Evolutionary conservation across 35 echinoderm and acorn worm species (phyloP), one percentile per base, ranked within the genome.

Genomic region (Heliocidaris tuberculata): DNA sequence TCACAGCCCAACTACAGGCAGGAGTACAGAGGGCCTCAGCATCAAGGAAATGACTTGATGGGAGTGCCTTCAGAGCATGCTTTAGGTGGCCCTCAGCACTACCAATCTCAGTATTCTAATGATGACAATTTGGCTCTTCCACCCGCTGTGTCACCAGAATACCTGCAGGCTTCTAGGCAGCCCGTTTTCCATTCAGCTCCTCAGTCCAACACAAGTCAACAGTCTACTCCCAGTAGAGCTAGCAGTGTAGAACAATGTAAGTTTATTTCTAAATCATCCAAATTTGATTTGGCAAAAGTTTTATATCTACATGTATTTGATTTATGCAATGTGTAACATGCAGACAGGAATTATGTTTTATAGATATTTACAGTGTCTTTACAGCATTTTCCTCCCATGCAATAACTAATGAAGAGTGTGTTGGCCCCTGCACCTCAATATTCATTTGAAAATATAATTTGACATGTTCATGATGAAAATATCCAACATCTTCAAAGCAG

Each of bases 11-110:
- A 30, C 71, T 50, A 50, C 31, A 10, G 48, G 86, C 35, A 86
- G 85, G 47, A 95, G 85, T 21, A 95, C 35, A 49, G 21, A 90
- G 88, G 86, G 59, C 21, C 56, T 59, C 30, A 47, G 86, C 94
- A 90, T 30, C 86, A 27, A 88, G 91, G 91, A 2, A 93, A 93
- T 15, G 50, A 59, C 9, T 48, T 93, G 31, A 49, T 52, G 91
- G 13, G 50, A 16, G 24, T 31, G 21, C 91, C 91, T 7, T 93
- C 91, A 13, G 91, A 93, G 50, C 50, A 93, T 48, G 48, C 91
- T 48, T 48, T 93, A 48, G 91, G 91, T 59, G 29, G 48, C 50
- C 91, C 91, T 6, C 48, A 56, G 91, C 47, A 1, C 8, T 93
- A 93, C 50, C 31, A 48, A 10, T 93, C 91, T 11, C 48, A 93